Percentiles rank a stretch among this genome's conserved stretches.
Evolutionary conservation across 2,888 invertebrate genomes (phyloP).

Genomic region (Lasioglossum zephyrum): DNA sequence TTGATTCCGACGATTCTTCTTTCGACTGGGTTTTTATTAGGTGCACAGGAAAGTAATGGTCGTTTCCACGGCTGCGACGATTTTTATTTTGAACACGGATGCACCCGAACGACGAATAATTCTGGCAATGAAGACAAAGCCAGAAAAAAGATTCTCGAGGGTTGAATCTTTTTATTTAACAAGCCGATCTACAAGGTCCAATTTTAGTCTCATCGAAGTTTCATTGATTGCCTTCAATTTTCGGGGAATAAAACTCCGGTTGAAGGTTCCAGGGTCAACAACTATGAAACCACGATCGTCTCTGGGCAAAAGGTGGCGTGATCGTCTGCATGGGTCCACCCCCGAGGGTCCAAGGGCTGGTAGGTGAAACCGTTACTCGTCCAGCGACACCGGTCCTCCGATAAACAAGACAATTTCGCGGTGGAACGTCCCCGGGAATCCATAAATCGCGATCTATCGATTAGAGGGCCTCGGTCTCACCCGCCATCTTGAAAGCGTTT

Average conservation of each 20-base stretch:
- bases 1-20: conserved; percentile 22
- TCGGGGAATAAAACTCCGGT: not conserved
- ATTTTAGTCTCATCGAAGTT: not conserved
- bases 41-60: not conserved
- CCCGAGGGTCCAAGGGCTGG: not conserved
- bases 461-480: conserved; percentile 47
- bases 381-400: conserved; percentile 55
- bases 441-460: conserved; percentile 78
- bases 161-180: not conserved
- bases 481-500: conserved; percentile 76
- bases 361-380: conserved; percentile 25
- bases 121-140: no score
- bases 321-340: not conserved
- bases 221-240: not conserved
- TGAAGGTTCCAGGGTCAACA: not conserved
- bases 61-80: not conserved
- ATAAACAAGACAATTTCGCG: conserved; percentile 84
- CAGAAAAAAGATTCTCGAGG: not conserved
- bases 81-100: not conserved
- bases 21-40: not conserved
- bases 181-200: no score
- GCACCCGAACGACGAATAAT: not conserved
- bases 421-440: conserved; percentile 81
- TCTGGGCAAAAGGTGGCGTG: not conserved
- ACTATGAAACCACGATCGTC: not conserved